Evolutionary conservation across 92 coral and sea anemone genomes (phyloP).

Genomic region (Umimayanthus kanabou): DNA sequence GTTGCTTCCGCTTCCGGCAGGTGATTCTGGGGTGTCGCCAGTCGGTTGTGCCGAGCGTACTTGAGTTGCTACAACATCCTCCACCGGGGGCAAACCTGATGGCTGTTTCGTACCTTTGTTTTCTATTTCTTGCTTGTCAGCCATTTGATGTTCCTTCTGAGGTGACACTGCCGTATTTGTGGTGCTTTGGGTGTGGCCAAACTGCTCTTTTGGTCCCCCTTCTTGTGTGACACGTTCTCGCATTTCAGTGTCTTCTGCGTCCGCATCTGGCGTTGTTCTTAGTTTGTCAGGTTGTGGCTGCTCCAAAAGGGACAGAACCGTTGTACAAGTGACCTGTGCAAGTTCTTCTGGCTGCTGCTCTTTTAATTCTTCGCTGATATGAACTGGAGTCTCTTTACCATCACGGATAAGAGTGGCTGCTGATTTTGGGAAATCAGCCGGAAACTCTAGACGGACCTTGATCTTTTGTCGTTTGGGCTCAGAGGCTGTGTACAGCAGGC

Average conservation of each 20-base stretch:
- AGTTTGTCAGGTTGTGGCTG: background rate
- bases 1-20: background rate
- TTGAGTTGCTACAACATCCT: background rate
- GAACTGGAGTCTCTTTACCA: background rate
- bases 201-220: background rate
- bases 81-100: too few relatives aligned
- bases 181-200: background rate
- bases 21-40: background rate
- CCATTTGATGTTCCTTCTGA: background rate
- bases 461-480: background rate
- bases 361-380: background rate
- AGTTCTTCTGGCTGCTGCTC: background rate
- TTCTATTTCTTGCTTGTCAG: too few relatives aligned
- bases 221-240: background rate
- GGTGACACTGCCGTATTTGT: background rate
- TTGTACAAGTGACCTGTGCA: background rate
- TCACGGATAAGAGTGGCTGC: slow-evolving; percentile 27
- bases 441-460: slow-evolving; percentile 57
- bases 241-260: background rate
- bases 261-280: background rate
- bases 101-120: too few relatives aligned
- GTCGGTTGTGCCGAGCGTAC: background rate
- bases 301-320: background rate
- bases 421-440: slow-evolving; percentile 53
- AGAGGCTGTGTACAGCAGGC: background rate